Base-by-base conservation (phyloP, 1,140 invertebrate genomes). In the Meloidogyne hapla region DNA sequence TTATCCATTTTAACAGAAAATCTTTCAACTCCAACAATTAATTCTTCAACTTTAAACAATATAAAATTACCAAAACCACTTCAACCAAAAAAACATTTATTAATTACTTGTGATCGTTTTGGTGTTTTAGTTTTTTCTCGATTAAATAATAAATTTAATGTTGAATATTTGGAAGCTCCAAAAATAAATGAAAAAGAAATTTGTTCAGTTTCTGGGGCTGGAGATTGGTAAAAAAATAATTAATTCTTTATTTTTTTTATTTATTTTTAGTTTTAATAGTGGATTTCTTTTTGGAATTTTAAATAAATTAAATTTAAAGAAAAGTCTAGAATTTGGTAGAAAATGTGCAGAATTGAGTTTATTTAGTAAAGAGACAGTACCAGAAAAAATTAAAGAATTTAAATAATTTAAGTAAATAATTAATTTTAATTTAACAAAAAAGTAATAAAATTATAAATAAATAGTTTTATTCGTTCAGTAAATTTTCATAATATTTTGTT, bases 131-230 rank as follows among this genome's bases (percentile, higher is more conserved):
- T 69, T 18, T 38, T 79, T 33, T 64, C 56, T 2, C 65, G 77
- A n/a, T 13, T 26, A 13, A 33, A 48, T 38, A 28, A n/a, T 13
- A 63, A 33, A 25, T n/a, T 40, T 56, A n/a, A 25, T n/a, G 38
- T 69, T 18, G n/a, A 68, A 21, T 65, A 48, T 40, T 38, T 69
- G 13, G 28, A 69, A 13, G 77, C 75, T 48, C 69, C 75, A n/a
- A 21, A 72, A 42, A 69, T 83, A 5, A 33, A 26, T 38, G 42
- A 33, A 33, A 33, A 77, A 66, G 33, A 77, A n/a, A 74, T 83
- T 74, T 78, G 84, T 25, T 84, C 81, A n/a, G 83, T 80, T 40
- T 83, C 81, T 13, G 81, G 81, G 23, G 82, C 79, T 38, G 81
- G 81, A 10, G 83, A 83, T 75, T 84, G 81, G 78, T 79, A 26